phyloP scores from a whole-genome alignment of 1,140 invertebrate species.

The Ylistrum balloti region DNA sequence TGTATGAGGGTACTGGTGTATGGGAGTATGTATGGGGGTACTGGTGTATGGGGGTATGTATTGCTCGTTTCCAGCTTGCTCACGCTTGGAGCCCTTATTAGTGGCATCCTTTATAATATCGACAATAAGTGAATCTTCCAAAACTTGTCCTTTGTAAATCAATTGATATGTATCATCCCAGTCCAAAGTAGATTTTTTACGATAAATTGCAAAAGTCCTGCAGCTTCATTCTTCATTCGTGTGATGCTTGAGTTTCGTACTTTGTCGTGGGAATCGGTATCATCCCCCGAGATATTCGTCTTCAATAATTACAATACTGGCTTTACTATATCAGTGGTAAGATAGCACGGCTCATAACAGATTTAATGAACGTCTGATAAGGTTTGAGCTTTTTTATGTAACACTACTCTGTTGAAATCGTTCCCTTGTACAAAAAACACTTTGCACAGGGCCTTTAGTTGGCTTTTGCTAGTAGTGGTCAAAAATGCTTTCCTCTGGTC shows the following conservation, averaged over 20 bases:
- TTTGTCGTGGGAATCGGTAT: constrained; percentile 56
- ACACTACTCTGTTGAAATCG: not conserved
- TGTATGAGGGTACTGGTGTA: too few species aligned
- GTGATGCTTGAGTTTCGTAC: constrained; percentile 49
- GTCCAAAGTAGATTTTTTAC: not conserved
- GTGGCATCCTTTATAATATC: constrained; percentile 52
- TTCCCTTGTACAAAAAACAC: constrained; percentile 41
- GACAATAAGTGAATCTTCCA: constrained; percentile 44
- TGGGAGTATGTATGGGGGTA: too few species aligned
- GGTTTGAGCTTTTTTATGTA: constrained; percentile 34
- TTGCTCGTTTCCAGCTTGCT: not conserved
- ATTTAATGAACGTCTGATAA: constrained; percentile 45
- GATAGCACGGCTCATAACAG: constrained; percentile 42
- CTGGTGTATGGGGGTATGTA: too few species aligned
- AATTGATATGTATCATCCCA: constrained; percentile 31
- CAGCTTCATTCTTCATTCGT: not conserved
- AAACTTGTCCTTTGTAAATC: constrained; percentile 26
- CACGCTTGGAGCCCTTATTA: not conserved
- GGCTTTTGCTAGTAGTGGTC: constrained; percentile 15
- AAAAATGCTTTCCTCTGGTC: constrained; percentile 43
- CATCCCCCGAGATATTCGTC: constrained; percentile 51
- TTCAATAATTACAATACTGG: constrained; percentile 30
- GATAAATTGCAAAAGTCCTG: constrained; percentile 13
- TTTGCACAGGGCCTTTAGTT: constrained; percentile 50
- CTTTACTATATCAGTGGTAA: constrained; percentile 53